Conservation (phyloP, 1,140 invertebrate genomes). For the Meloidogyne hapla region DNA sequence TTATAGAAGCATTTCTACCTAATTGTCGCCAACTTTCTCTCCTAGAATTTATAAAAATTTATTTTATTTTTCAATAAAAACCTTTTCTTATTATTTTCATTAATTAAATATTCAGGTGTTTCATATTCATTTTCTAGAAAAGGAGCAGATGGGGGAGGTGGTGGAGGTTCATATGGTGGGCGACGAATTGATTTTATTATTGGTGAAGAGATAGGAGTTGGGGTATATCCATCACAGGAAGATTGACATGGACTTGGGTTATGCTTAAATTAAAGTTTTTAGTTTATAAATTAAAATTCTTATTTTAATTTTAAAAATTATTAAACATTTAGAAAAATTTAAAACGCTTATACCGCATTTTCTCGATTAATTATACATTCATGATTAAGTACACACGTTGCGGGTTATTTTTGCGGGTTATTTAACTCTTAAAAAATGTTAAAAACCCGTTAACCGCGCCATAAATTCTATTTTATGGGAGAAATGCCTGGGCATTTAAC, state of each 20-base stretch:
- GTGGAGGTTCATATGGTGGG: background rate
- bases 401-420: no score
- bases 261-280: background rate
- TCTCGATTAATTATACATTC: no score
- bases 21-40: background rate
- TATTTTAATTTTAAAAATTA: slow-evolving; percentile 16
- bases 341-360: no score
- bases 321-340: no score
- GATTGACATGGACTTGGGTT: slow-evolving; percentile 10
- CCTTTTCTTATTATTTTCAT: background rate
- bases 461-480: no score
- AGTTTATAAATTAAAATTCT: background rate
- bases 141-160: slow-evolving; percentile 13
- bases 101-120: background rate
- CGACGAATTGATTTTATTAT: background rate
- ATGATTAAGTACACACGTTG: no score
- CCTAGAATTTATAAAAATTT: background rate
- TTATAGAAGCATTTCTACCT: slow-evolving; percentile 1
- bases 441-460: no score
- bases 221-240: background rate
- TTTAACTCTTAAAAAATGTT: no score
- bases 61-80: background rate
- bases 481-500: no score
- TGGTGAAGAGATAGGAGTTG: background rate
- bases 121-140: slow-evolving; percentile 11